phyloP scores from a whole-genome alignment of 2,888 invertebrate genomes.

The Polydesmus complanatus region DNA sequence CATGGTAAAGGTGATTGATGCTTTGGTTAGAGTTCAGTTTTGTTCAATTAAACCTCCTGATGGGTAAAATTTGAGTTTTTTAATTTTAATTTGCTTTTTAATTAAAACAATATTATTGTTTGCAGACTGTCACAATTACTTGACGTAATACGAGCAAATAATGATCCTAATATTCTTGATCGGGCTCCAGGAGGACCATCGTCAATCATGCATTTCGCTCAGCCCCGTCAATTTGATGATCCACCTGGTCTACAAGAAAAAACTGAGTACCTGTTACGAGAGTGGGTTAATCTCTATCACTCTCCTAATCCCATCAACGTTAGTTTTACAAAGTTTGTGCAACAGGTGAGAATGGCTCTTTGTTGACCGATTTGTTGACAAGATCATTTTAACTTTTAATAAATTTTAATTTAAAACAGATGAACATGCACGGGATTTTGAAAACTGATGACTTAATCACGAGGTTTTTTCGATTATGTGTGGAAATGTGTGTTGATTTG shows the following conservation, averaged over 20 bases:
- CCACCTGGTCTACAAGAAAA: slow-evolving; percentile 89
- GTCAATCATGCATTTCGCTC: slow-evolving; percentile 79
- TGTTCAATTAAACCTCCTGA: slow-evolving; percentile 61
- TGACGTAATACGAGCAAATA: slow-evolving; percentile 60
- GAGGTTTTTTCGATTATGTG: slow-evolving; percentile 88
- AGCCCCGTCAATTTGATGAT: slow-evolving; percentile 79
- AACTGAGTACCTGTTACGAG: slow-evolving; percentile 81
- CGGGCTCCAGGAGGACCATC: slow-evolving; percentile 63
- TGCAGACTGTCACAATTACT: slow-evolving; percentile 53
- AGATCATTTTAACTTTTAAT: neutral
- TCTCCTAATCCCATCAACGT: slow-evolving; percentile 41
- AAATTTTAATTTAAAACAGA: slow-evolving; percentile 39
- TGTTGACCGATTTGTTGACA: neutral
- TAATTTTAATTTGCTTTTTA: slow-evolving; percentile 5
- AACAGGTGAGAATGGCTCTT: too few species aligned
- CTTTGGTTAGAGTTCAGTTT: slow-evolving; percentile 57
- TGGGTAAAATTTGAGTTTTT: slow-evolving; percentile 44
- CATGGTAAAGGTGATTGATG: slow-evolving; percentile 72
- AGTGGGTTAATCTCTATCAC: slow-evolving; percentile 88
- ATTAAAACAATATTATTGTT: slow-evolving; percentile 13
- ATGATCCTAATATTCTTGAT: slow-evolving; percentile 63
- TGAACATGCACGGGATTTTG: slow-evolving; percentile 89
- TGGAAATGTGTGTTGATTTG: slow-evolving; percentile 89
- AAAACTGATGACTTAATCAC: slow-evolving; percentile 96
- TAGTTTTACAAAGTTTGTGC: slow-evolving; percentile 74